Percentiles rank a stretch among this genome's conserved stretches.
These are phyloP conservation scores for Melanaphis sacchari DNA, from an alignment of 1,140 invertebrate species.

Conservation along the genomic window DNA sequence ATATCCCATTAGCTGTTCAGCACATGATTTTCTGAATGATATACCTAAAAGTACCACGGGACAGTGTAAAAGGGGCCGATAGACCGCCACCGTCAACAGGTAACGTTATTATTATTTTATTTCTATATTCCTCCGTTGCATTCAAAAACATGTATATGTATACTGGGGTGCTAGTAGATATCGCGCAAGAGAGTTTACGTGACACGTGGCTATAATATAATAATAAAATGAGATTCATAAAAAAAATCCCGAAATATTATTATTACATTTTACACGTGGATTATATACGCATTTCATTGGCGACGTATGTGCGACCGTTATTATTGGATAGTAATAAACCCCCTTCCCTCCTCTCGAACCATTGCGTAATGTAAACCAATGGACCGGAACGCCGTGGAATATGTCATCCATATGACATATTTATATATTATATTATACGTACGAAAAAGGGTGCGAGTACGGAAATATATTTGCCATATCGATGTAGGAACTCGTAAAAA, in stretches of 20 bases:
- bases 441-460: background rate
- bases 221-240: background rate
- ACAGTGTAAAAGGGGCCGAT: background rate
- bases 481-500: constrained; percentile 4
- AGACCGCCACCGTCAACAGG: background rate
- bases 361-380: background rate
- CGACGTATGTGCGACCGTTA: background rate
- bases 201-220: background rate
- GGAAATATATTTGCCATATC: background rate
- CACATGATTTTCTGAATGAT: background rate
- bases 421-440: background rate
- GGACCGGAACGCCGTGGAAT: constrained; percentile 9
- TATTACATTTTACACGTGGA: background rate
- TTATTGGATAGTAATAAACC: background rate
- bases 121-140: background rate
- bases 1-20: background rate
- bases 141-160: background rate
- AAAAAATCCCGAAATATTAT: constrained; percentile 23
- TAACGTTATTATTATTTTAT: constrained; percentile 4
- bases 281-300: background rate
- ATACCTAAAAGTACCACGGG: too few species aligned
- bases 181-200: background rate
- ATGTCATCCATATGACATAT: background rate
- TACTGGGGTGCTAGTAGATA: background rate
- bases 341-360: background rate